Evolutionary conservation across 2,113 vertebrate species (phyloP).

Genomic region (Gavia stellata): DNA sequence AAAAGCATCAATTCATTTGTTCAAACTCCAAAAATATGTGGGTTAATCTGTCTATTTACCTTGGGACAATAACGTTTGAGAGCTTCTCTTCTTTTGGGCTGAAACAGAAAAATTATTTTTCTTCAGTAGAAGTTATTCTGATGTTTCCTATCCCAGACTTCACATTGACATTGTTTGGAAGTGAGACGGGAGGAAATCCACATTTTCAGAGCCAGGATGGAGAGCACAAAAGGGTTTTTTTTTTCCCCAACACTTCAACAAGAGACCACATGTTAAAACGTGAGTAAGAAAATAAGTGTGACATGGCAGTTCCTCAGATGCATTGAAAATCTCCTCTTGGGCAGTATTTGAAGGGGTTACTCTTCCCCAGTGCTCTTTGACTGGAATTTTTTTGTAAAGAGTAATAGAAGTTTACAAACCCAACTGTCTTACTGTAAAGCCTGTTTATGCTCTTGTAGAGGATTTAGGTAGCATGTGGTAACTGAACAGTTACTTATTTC

Average conservation of each 20-base stretch:
- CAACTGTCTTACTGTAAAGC: background rate
- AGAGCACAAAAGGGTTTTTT: background rate
- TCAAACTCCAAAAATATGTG: background rate
- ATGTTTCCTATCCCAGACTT: background rate
- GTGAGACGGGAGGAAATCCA: background rate
- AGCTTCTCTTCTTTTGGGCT: background rate
- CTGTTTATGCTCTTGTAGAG: background rate
- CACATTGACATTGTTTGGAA: background rate
- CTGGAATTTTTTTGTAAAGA: background rate
- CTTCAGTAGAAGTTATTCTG: background rate
- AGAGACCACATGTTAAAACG: background rate
- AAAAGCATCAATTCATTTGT: background rate
- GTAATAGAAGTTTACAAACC: background rate
- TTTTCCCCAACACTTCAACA: background rate
- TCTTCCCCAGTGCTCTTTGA: background rate
- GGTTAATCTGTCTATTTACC: background rate
- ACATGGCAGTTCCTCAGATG: fast-evolving
- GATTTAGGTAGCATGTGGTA: background rate
- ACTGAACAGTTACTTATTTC: background rate
- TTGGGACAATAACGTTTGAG: background rate
- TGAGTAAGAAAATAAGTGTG: background rate
- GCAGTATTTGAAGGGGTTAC: background rate
- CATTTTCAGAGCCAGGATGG: background rate
- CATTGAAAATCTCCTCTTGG: no score
- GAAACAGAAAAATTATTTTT: background rate